Evolutionary conservation across 1,140 invertebrate genomes (phyloP).

Genomic region (Pseudomyrmex concolor): DNA sequence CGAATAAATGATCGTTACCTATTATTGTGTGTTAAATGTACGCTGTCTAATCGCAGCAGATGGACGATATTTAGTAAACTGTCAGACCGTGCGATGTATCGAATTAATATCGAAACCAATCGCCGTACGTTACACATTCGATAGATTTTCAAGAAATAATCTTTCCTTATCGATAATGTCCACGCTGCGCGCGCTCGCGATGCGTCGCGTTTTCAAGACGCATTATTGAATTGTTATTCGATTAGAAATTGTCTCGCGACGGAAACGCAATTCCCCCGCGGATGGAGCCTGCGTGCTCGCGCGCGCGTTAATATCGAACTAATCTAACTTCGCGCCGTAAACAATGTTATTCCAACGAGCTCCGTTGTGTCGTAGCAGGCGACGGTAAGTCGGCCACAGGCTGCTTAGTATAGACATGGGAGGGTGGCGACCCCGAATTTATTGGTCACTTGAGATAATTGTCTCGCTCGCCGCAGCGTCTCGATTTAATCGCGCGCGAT

Average conservation of each 20-base stretch:
- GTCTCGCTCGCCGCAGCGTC: background rate
- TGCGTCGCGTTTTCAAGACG: background rate
- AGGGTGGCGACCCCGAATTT: conserved; percentile 48
- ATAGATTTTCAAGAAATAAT: no score
- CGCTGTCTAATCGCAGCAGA: background rate
- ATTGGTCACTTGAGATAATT: conserved; percentile 64
- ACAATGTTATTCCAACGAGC: conserved; percentile 61
- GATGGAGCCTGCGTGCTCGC: background rate
- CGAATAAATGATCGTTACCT: conserved; percentile 19
- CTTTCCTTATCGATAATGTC: no score
- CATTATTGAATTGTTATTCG: conserved; percentile 57
- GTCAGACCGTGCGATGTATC: no score
- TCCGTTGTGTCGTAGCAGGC: conserved; percentile 4
- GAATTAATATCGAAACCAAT: no score
- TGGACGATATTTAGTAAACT: background rate
- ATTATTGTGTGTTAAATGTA: background rate
- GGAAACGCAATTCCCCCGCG: conserved; percentile 38
- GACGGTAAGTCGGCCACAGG: background rate
- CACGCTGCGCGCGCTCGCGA: background rate
- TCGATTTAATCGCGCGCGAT: conserved; percentile 38
- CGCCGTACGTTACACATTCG: no score
- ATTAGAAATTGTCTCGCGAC: conserved; percentile 58
- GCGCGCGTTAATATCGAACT: conserved; percentile 69
- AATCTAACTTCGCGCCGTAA: conserved; percentile 74
- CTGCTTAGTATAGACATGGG: background rate